Conservation (phyloP, 2,797 vertebrate species). For the Sebastes paucispinis region DNA sequence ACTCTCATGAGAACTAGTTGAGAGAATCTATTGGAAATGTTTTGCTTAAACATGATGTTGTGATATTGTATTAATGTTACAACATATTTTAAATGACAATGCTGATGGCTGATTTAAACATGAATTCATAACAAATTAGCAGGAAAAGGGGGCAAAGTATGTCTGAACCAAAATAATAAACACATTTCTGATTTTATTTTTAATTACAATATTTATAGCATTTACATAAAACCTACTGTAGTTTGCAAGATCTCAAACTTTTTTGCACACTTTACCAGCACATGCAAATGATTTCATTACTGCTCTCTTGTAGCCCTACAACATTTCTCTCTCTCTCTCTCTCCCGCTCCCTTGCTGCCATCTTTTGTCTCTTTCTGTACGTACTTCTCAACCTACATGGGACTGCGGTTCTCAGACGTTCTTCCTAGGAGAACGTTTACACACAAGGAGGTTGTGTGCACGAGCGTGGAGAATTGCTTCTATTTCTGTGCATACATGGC, state of each 20-base stretch:
- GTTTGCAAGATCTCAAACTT: not conserved
- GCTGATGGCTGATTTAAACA: not conserved
- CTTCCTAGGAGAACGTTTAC: not conserved
- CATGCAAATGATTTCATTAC: not conserved
- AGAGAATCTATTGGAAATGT: not conserved
- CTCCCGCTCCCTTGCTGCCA: conserved; percentile 74
- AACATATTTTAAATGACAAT: not conserved
- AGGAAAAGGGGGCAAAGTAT: not conserved
- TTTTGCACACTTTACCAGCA: not conserved
- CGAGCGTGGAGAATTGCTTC: not conserved
- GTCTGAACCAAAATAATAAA: not conserved
- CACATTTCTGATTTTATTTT: not conserved
- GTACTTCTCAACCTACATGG: not conserved
- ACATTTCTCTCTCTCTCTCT: conserved; percentile 5
- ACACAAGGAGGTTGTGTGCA: not conserved
- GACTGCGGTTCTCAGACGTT: not conserved
- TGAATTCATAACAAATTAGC: not conserved
- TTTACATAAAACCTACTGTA: not conserved
- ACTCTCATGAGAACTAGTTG: not conserved
- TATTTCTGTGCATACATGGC: not conserved
- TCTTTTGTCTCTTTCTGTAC: conserved; percentile 70
- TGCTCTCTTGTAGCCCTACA: not conserved
- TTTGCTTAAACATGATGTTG: not conserved
- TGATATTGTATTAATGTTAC: not conserved
- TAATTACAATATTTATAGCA: not conserved